Conservation (phyloP, 2,797 vertebrate species). For the Psittacula echo region DNA sequence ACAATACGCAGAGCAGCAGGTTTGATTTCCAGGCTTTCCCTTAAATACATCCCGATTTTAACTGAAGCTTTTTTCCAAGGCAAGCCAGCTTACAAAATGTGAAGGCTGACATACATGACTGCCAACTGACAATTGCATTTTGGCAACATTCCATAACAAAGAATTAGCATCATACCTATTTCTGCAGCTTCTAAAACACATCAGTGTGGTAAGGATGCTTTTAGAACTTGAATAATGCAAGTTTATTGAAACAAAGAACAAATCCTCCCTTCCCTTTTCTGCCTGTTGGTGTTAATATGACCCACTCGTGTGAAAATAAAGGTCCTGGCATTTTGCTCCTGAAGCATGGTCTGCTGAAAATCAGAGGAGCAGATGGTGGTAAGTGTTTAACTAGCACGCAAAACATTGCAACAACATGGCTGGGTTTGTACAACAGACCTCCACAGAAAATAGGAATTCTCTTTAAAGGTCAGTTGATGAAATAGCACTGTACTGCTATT, state of each 20-base stretch:
- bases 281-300: neutral
- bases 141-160: neutral
- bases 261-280: neutral
- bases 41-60: neutral
- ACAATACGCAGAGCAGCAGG: neutral
- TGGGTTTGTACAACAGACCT: neutral
- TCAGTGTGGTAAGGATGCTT: neutral
- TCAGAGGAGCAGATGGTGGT: constrained; percentile 21
- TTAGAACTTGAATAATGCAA: neutral
- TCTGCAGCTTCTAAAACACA: neutral
- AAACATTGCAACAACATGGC: constrained; percentile 1
- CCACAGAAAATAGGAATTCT: neutral
- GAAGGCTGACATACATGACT: neutral
- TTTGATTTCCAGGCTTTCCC: neutral
- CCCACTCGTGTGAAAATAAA: neutral
- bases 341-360: neutral
- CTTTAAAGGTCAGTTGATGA: constrained; percentile 47
- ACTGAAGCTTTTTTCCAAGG: neutral
- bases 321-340: neutral
- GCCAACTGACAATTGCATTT: neutral
- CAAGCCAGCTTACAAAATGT: neutral
- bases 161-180: neutral
- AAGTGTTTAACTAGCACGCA: neutral
- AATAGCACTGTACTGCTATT: neutral
- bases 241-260: neutral